These are phyloP conservation scores for Liolophura sinensis DNA, from an alignment of 1,140 invertebrate species.

Conservation along the genomic window DNA sequence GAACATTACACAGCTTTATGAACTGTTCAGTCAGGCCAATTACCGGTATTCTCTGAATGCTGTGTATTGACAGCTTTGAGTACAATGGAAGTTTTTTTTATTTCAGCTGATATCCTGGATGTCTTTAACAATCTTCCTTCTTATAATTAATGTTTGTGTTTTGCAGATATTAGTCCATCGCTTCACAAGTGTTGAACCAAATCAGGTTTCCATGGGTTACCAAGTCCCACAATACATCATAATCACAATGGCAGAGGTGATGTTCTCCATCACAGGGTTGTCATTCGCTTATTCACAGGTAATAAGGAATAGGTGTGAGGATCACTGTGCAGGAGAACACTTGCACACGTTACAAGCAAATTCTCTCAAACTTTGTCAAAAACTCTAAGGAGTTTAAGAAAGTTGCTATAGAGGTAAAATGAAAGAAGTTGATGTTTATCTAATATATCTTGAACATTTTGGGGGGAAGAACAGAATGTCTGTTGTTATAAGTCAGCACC, in stretches of 20 bases:
- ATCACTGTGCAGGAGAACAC: neutral
- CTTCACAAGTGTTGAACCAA: slow-evolving; percentile 66
- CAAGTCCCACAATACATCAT: slow-evolving; percentile 85
- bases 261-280: slow-evolving; percentile 89
- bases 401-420: neutral
- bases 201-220: slow-evolving; percentile 78
- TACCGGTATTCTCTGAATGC: too few species aligned
- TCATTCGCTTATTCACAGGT: slow-evolving; percentile 86
- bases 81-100: too few species aligned
- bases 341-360: too few species aligned
- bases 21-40: too few species aligned
- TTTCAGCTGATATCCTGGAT: too few species aligned
- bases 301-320: slow-evolving; percentile 16
- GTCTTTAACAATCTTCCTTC: too few species aligned
- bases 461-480: too few species aligned
- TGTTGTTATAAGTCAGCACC: too few species aligned
- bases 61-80: too few species aligned
- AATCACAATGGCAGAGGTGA: slow-evolving; percentile 81
- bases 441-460: too few species aligned
- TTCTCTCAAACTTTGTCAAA: neutral
- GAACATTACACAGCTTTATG: too few species aligned
- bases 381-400: neutral
- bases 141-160: neutral
- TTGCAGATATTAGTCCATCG: neutral
- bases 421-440: neutral